phyloP scores from a whole-genome alignment of 2,113 vertebrate species.

The Azemiops feae region DNA sequence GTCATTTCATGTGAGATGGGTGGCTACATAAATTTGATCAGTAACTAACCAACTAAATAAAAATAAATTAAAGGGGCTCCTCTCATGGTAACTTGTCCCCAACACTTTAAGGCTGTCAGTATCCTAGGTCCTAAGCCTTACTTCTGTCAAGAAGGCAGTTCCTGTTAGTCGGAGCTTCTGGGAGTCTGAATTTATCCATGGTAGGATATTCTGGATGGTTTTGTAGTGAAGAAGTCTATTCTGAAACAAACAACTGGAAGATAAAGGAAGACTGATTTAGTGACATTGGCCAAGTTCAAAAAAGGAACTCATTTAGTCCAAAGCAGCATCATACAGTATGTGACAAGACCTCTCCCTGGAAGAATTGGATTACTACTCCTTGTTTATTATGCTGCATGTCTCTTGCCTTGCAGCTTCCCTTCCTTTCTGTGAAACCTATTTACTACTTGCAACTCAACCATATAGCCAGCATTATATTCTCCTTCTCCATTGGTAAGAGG shows the following conservation, averaged over 20 bases:
- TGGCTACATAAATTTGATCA: background rate
- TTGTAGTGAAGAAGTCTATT: background rate
- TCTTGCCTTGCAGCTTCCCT: background rate
- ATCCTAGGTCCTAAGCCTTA: background rate
- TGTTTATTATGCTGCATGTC: background rate
- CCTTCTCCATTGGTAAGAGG: background rate
- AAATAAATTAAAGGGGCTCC: background rate
- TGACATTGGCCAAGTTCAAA: background rate
- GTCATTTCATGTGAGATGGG: background rate
- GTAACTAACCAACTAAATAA: background rate
- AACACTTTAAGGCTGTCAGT: background rate
- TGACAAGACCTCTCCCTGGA: background rate
- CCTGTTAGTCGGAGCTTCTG: slow-evolving; percentile 12
- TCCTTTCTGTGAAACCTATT: background rate
- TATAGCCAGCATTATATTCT: background rate
- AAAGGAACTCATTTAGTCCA: background rate
- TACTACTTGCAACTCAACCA: background rate
- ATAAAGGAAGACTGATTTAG: background rate
- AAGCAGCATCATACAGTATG: background rate
- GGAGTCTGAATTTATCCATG: slow-evolving; percentile 6
- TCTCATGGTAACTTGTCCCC: background rate
- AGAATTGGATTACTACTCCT: background rate
- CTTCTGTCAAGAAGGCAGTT: slow-evolving; percentile 14
- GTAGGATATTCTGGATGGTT: background rate
- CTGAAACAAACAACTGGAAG: slow-evolving; percentile 2